Conservation (phyloP, 1,140 invertebrate genomes). For the Limonius californicus region DNA sequence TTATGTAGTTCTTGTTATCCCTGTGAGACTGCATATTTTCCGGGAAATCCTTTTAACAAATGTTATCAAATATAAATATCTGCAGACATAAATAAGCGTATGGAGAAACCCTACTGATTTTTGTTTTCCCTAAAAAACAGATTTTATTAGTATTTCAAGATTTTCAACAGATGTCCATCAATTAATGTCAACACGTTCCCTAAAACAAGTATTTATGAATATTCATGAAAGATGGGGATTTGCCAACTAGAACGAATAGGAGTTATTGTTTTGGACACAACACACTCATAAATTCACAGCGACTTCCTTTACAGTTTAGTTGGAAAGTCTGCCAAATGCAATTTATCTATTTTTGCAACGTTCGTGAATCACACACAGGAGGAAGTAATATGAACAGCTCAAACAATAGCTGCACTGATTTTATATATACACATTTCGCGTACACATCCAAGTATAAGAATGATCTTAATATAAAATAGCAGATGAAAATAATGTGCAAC, state of each 20-base stretch:
- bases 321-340: not conserved
- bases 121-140: too few relatives aligned
- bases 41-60: constrained; percentile 80
- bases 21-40: constrained; percentile 73
- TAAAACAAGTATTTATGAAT: not conserved
- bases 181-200: not conserved
- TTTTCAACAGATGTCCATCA: too few relatives aligned
- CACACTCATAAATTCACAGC: not conserved
- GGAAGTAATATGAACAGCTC: too few relatives aligned
- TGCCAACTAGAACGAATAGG: not conserved
- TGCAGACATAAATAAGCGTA: too few relatives aligned
- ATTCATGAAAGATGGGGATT: not conserved
- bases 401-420: too few relatives aligned
- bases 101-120: too few relatives aligned
- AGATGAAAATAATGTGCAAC: too few relatives aligned
- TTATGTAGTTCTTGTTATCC: constrained; percentile 66
- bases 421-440: too few relatives aligned
- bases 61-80: not conserved
- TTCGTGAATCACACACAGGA: too few relatives aligned
- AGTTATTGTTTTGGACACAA: not conserved
- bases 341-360: not conserved
- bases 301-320: not conserved
- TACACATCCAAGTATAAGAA: too few relatives aligned
- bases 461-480: too few relatives aligned
- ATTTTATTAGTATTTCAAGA: too few relatives aligned